These are phyloP conservation scores for Stegana nigrithorax DNA, from an alignment of 2,888 invertebrate species.

Conservation along the genomic window DNA sequence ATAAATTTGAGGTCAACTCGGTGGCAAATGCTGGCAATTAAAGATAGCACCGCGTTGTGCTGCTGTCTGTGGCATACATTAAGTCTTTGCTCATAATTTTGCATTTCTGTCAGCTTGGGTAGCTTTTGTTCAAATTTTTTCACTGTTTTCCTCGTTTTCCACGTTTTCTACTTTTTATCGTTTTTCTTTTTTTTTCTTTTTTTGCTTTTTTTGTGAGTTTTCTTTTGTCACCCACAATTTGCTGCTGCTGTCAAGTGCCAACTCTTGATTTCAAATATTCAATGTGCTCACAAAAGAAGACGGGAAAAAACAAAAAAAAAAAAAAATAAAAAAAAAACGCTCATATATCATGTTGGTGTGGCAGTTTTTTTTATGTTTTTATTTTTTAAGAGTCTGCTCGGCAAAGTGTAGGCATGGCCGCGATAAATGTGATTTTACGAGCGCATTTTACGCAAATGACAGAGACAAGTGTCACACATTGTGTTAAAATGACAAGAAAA, in stretches of 20 bases:
- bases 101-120: not conserved
- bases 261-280: not conserved
- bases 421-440: constrained; percentile 5
- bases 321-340: too few relatives aligned
- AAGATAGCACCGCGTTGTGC: too few relatives aligned
- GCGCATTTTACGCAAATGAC: not conserved
- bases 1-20: constrained; percentile 29
- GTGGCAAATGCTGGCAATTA: constrained; percentile 7
- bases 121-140: not conserved
- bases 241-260: not conserved
- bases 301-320: too few relatives aligned
- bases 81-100: not conserved
- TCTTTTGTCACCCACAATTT: too few relatives aligned
- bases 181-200: too few relatives aligned
- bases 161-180: not conserved
- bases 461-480: too few relatives aligned
- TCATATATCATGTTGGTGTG: not conserved
- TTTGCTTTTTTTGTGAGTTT: too few relatives aligned
- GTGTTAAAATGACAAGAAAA: too few relatives aligned
- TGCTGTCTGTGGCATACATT: too few relatives aligned
- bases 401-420: too few relatives aligned
- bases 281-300: too few relatives aligned
- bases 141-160: too few relatives aligned
- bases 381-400: not conserved
- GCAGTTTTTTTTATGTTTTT: not conserved